Conservation (phyloP, 2,888 invertebrate species). For the Liodrosophila aerea region DNA sequence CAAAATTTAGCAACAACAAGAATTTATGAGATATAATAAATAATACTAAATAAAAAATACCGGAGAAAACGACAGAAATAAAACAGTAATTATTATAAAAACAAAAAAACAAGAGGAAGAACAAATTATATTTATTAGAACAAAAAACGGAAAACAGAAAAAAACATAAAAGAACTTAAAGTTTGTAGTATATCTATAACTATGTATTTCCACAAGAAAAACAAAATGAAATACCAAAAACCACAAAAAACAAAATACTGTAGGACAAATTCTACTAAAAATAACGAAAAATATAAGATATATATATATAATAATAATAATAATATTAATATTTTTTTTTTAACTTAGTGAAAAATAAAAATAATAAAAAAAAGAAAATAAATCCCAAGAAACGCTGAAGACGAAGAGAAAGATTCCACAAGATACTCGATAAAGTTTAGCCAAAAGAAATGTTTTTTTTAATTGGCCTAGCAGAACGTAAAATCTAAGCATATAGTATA, state of each 20-base stretch:
- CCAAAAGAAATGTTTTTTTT: constrained; percentile 11
- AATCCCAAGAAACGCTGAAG: background rate
- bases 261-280: constrained; percentile 67
- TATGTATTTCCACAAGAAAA: constrained; percentile 51
- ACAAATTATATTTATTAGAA: constrained; percentile 73
- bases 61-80: constrained; percentile 45
- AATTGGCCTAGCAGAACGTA: constrained; percentile 23
- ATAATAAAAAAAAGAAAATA: constrained; percentile 16
- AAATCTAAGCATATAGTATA: constrained; percentile 54
- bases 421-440: constrained; percentile 21
- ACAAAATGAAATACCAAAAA: constrained; percentile 42
- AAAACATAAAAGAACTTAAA: constrained; percentile 53
- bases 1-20: constrained; percentile 78
- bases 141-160: constrained; percentile 42
- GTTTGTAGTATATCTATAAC: constrained; percentile 69
- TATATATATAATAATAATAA: constrained; percentile 31
- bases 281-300: constrained; percentile 37
- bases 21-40: constrained; percentile 78
- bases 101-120: constrained; percentile 28
- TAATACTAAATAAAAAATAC: constrained; percentile 59
- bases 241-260: constrained; percentile 44
- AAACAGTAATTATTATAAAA: constrained; percentile 15
- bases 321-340: constrained; percentile 58
- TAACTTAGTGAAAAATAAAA: constrained; percentile 55
- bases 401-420: constrained; percentile 12